Percentiles rank a stretch among this genome's conserved stretches.
These are phyloP conservation scores for Idaea aversata DNA, from an alignment of 2,888 invertebrate species.

Conservation along the genomic window DNA sequence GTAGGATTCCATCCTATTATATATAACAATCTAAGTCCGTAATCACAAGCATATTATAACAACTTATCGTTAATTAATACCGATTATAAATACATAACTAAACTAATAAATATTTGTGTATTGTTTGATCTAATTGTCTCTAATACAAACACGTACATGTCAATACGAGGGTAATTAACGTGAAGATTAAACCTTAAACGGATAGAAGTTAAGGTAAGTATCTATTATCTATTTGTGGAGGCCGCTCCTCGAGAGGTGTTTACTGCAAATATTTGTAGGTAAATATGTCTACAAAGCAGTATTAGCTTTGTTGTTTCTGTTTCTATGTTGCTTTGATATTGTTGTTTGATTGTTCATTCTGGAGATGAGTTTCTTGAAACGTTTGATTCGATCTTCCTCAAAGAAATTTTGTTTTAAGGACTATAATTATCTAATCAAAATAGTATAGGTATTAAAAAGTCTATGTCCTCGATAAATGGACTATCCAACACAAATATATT, in stretches of 20 bases:
- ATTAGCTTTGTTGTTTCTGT: conserved; percentile 18
- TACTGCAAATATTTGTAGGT: conserved; percentile 38
- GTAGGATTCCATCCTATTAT: too few species aligned
- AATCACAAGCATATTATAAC: neutral
- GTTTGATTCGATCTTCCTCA: neutral
- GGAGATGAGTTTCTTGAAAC: neutral
- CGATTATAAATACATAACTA: conserved; percentile 18
- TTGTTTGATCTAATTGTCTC: conserved; percentile 69
- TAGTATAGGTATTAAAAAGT: neutral
- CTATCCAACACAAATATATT: too few species aligned
- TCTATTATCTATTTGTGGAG: conserved; percentile 61
- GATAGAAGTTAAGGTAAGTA: conserved; percentile 54
- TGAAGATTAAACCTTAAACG: conserved; percentile 70
- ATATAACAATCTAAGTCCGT: conserved; percentile 1
- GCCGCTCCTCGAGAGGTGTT: conserved; percentile 34
- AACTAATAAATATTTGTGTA: conserved; percentile 53
- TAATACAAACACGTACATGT: conserved; percentile 64
- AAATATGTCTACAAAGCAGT: conserved; percentile 24
- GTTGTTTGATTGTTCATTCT: neutral
- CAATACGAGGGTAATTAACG: conserved; percentile 74
- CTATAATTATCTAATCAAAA: neutral
- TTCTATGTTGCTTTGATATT: neutral
- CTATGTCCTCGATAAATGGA: too few species aligned
- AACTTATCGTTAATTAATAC: conserved; percentile 19
- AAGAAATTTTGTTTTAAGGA: neutral